Evolutionary conservation across 2,888 invertebrate genomes (phyloP).

Genomic region (Cheilosia vulpina): DNA sequence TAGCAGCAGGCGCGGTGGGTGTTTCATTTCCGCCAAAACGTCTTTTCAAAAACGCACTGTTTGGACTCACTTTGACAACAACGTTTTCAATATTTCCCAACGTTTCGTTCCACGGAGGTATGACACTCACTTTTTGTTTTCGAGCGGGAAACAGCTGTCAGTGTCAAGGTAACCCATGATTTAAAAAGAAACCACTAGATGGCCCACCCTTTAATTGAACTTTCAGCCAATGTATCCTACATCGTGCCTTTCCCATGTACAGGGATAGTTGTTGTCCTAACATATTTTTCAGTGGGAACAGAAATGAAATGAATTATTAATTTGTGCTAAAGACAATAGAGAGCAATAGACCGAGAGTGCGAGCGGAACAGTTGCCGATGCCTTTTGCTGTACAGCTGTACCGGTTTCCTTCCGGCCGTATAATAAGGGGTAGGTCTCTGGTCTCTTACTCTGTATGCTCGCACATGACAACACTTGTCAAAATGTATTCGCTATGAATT

Average conservation of each 20-base stretch:
- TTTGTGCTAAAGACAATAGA: slow-evolving; percentile 70
- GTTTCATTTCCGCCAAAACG: too few relatives aligned
- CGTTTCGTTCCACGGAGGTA: too few relatives aligned
- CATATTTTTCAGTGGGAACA: slow-evolving; percentile 69
- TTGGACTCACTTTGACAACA: too few relatives aligned
- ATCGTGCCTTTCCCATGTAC: neutral
- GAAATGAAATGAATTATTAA: slow-evolving; percentile 74
- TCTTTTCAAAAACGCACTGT: too few relatives aligned
- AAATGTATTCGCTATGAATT: slow-evolving; percentile 74
- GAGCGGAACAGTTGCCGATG: neutral
- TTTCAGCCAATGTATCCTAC: slow-evolving; percentile 8
- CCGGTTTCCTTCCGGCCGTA: slow-evolving; percentile 20
- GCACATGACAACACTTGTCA: slow-evolving; percentile 73
- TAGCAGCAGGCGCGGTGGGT: too few relatives aligned
- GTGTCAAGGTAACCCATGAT: too few relatives aligned
- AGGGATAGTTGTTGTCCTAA: slow-evolving; percentile 51
- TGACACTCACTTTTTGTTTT: too few relatives aligned
- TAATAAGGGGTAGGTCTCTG: neutral
- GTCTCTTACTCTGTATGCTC: slow-evolving; percentile 50
- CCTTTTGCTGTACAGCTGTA: slow-evolving; percentile 26
- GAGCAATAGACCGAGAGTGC: slow-evolving; percentile 18
- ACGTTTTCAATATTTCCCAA: too few relatives aligned
- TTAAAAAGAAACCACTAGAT: too few relatives aligned
- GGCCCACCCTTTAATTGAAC: too few relatives aligned
- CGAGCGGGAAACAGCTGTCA: too few relatives aligned